Evolutionary conservation across 2,888 invertebrate species (phyloP).

Genomic region (Acanthosepion pharaonis): DNA sequence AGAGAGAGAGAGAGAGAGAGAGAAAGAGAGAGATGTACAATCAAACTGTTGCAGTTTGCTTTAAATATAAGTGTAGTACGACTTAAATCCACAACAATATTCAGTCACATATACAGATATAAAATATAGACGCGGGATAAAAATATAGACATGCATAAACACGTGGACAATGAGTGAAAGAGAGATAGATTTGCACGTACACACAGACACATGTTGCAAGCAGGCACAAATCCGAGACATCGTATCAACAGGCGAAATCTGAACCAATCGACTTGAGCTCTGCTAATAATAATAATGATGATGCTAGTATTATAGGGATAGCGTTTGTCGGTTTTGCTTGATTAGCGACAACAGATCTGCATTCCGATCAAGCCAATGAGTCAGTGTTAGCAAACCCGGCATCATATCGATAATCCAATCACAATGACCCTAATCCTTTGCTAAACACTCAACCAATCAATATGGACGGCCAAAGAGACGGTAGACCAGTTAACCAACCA

Average conservation of each 20-base stretch:
- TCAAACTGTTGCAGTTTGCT: too few relatives aligned
- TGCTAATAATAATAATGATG: neutral
- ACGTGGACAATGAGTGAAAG: neutral
- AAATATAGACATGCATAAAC: too few relatives aligned
- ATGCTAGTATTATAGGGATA: neutral
- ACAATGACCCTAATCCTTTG: neutral
- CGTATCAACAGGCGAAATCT: neutral
- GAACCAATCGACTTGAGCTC: neutral
- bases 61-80: too few relatives aligned
- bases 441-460: neutral
- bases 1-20: too few relatives aligned
- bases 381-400: neutral
- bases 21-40: too few relatives aligned
- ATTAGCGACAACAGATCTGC: constrained; percentile 33
- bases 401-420: constrained; percentile 1
- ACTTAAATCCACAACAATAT: too few relatives aligned
- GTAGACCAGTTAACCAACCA: neutral
- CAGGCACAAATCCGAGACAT: neutral
- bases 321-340: neutral
- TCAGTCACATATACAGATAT: too few relatives aligned
- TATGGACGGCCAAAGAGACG: neutral
- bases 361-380: constrained; percentile 33
- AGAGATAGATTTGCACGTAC: neutral
- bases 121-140: too few relatives aligned
- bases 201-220: constrained; percentile 1